Evolutionary conservation across 1,140 invertebrate species (phyloP).

Genomic region (Microplitis demolitor): DNA sequence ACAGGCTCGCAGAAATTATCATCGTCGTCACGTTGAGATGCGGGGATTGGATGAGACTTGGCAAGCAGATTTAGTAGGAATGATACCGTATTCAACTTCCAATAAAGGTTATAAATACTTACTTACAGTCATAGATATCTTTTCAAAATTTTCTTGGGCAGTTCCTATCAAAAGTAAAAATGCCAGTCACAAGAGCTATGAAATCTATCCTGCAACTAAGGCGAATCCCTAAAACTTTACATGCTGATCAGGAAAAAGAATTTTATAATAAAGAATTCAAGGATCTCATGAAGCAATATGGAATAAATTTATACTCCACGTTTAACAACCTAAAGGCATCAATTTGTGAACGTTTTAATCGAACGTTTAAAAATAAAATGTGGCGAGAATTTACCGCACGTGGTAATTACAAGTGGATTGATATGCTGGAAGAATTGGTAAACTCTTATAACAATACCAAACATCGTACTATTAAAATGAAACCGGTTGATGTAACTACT

Average conservation of each 20-base stretch:
- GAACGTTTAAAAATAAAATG: background rate
- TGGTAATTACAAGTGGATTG: background rate
- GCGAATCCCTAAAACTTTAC: constrained; percentile 17
- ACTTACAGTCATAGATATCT: constrained; percentile 25
- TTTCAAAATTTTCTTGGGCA: constrained; percentile 25
- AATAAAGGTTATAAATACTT: constrained; percentile 27
- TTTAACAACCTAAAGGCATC: background rate
- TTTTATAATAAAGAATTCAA: constrained; percentile 13
- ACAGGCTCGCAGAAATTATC: background rate
- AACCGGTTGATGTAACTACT: background rate
- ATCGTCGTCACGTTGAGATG: background rate
- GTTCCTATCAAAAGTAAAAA: constrained; percentile 23
- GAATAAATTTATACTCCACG: background rate
- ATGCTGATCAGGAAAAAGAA: constrained; percentile 18
- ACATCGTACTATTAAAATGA: background rate
- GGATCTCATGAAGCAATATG: background rate
- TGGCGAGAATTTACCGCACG: background rate
- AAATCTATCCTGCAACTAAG: background rate
- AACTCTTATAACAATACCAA: background rate
- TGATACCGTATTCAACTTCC: background rate
- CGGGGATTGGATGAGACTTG: background rate
- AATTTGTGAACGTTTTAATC: background rate
- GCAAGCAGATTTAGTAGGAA: background rate
- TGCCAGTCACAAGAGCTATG: background rate
- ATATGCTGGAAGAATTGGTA: background rate